phyloP scores from a whole-genome alignment of 1,140 invertebrate species.

The Chironomus tepperi region DNA sequence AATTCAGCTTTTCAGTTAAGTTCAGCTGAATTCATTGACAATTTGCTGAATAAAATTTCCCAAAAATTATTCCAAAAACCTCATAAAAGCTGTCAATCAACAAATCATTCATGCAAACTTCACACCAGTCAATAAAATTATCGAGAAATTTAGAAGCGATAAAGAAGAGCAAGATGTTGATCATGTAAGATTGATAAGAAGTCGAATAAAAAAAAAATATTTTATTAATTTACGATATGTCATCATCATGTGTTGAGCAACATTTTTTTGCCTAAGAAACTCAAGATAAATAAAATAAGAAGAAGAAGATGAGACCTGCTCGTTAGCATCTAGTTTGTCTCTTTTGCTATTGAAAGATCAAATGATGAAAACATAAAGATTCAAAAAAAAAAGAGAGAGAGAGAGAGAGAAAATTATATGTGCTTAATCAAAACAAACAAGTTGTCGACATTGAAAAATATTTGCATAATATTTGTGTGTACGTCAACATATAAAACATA shows the following conservation, averaged over 20 bases:
- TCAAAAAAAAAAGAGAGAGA: no score
- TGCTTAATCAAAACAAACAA: conserved; percentile 24
- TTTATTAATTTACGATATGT: no score
- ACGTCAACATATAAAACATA: conserved; percentile 5
- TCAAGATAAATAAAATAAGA: neutral
- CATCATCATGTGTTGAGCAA: neutral
- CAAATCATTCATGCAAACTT: no score
- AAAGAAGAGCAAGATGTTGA: neutral
- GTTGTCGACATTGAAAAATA: conserved; percentile 23
- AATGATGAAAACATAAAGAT: conserved; percentile 4
- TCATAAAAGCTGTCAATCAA: no score
- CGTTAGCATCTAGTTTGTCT: conserved; percentile 18
- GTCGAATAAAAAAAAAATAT: neutral
- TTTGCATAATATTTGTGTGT: conserved; percentile 23
- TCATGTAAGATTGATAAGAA: neutral
- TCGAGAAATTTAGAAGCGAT: neutral
- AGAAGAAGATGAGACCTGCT: neutral
- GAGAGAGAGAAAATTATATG: conserved; percentile 21
- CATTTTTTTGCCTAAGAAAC: neutral
- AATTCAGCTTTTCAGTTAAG: no score
- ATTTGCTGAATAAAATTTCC: no score
- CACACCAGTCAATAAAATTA: no score
- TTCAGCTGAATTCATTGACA: no score
- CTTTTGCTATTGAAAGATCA: conserved; percentile 16
- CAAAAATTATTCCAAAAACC: no score